phyloP scores from a whole-genome alignment of 2,113 vertebrate species.

The Callospermophilus lateralis region DNA sequence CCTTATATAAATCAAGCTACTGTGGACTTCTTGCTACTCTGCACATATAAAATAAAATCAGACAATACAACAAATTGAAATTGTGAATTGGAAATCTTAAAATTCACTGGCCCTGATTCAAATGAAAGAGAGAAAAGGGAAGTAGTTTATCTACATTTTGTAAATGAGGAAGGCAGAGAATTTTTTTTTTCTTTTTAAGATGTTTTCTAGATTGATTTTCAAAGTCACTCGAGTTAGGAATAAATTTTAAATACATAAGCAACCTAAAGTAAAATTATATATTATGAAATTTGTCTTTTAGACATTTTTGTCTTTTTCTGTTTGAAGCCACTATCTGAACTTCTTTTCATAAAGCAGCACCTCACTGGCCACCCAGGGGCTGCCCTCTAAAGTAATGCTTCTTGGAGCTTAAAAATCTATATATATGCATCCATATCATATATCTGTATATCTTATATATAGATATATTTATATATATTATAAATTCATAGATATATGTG shows the following conservation, averaged over 20 bases:
- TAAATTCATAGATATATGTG: too few species aligned
- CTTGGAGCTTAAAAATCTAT: background rate
- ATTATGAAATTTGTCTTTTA: background rate
- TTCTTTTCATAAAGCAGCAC: background rate
- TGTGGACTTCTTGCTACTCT: background rate
- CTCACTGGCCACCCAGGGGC: background rate
- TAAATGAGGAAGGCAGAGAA: background rate
- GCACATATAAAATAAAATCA: background rate
- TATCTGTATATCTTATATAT: too few species aligned
- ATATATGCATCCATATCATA: too few species aligned
- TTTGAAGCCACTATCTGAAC: background rate
- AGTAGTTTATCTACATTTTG: background rate
- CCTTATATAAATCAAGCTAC: background rate
- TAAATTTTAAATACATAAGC: background rate
- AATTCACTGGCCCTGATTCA: background rate
- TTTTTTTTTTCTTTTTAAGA: background rate
- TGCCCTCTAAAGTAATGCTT: background rate
- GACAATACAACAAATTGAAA: background rate
- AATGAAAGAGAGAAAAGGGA: background rate
- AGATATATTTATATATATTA: too few species aligned
- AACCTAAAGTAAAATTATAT: background rate
- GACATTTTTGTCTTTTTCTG: background rate
- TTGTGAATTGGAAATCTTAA: background rate
- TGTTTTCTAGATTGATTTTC: background rate
- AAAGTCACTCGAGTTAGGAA: background rate